Evolutionary conservation across 2,888 invertebrate genomes (phyloP).

Genomic region (Ametastegia equiseti): DNA sequence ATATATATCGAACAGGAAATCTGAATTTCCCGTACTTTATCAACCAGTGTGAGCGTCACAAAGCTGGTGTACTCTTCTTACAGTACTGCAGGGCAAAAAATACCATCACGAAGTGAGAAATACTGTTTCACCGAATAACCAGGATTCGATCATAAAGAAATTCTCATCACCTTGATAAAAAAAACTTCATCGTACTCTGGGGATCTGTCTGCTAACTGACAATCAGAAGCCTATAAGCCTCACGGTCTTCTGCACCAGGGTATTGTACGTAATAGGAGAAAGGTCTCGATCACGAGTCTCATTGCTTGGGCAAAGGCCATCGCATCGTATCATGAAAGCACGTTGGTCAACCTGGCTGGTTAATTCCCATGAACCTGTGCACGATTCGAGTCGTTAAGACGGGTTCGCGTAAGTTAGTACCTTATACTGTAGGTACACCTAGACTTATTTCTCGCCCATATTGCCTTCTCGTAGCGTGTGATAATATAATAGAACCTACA

Average conservation of each 20-base stretch:
- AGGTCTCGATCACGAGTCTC: neutral
- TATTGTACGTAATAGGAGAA: no score
- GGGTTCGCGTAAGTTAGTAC: neutral
- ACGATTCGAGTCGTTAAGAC: slow-evolving; percentile 26
- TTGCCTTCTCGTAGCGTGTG: neutral
- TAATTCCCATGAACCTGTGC: slow-evolving; percentile 38
- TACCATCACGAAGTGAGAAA: neutral
- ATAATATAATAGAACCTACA: neutral
- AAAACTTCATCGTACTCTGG: neutral
- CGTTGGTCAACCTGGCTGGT: slow-evolving; percentile 11
- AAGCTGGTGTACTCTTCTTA: slow-evolving; percentile 8
- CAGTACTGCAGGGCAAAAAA: neutral
- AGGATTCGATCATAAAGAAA: neutral
- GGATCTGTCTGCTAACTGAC: neutral
- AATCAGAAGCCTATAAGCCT: neutral
- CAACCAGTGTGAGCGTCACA: neutral
- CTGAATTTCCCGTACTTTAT: slow-evolving; percentile 16
- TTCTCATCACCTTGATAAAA: no score
- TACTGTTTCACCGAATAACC: neutral
- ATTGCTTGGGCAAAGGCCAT: slow-evolving; percentile 14
- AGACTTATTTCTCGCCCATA: neutral
- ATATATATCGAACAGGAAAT: slow-evolving; percentile 4
- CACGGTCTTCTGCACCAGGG: neutral
- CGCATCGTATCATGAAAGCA: slow-evolving; percentile 1
- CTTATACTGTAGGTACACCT: neutral